These are phyloP conservation scores for Callaeas wilsoni DNA, from an alignment of 2,113 vertebrate species.

Conservation along the genomic window DNA sequence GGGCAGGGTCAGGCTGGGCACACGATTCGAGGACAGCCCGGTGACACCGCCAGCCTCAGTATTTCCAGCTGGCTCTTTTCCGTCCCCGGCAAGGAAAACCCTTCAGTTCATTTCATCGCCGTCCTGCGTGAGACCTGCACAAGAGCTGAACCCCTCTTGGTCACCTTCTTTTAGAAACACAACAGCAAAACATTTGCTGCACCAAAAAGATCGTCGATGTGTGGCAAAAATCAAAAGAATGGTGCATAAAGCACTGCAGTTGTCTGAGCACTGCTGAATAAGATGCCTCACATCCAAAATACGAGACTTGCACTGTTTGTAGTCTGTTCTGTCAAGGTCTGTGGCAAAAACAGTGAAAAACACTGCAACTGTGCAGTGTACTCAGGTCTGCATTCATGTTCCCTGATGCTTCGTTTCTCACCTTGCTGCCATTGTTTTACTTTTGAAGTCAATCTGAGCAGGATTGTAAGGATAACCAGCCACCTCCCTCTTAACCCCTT, in stretches of 20 bases:
- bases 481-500: background rate
- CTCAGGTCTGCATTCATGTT: background rate
- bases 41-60: background rate
- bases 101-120: background rate
- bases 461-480: background rate
- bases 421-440: background rate
- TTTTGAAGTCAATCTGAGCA: background rate
- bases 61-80: background rate
- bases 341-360: background rate
- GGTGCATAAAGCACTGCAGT: background rate
- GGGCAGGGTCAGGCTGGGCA: background rate
- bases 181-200: background rate
- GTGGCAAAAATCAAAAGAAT: background rate
- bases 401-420: background rate
- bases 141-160: background rate
- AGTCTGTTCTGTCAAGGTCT: background rate
- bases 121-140: rapidly evolving
- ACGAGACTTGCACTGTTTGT: background rate
- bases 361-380: rapidly evolving
- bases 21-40: rapidly evolving
- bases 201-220: background rate
- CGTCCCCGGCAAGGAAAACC: background rate
- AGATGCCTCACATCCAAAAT: background rate
- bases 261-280: background rate
- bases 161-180: background rate